Conservation (phyloP, 2,888 invertebrate species). For the Drosophila dives region DNA sequence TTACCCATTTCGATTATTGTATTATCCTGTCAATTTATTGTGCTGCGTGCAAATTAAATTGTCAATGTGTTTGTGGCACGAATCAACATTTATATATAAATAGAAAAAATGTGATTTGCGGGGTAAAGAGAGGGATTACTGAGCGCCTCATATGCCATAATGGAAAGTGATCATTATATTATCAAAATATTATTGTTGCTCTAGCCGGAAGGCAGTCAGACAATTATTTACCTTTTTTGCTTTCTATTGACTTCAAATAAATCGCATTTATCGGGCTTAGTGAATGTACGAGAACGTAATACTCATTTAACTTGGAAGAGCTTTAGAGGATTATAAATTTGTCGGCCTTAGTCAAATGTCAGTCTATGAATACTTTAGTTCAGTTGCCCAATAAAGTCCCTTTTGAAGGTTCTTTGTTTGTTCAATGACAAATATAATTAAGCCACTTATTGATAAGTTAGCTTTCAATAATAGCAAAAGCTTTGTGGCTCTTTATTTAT, state of each 20-base stretch:
- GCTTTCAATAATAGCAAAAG: neutral
- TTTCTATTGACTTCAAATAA: neutral
- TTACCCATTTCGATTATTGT: conserved; percentile 65
- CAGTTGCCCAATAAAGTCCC: conserved; percentile 12
- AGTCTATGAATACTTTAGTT: conserved; percentile 23
- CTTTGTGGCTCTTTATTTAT: neutral
- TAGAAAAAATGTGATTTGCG: conserved; percentile 39
- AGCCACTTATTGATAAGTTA: neutral
- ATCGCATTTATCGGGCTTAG: conserved; percentile 22
- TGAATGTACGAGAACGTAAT: conserved; percentile 23
- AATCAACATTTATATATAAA: conserved; percentile 7
- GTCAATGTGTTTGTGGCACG: conserved; percentile 68
- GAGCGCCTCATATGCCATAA: conserved; percentile 41
- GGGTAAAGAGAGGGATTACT: conserved; percentile 9
- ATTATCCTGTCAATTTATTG: conserved; percentile 73
- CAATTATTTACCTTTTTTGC: conserved; percentile 19
- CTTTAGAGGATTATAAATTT: conserved; percentile 32
- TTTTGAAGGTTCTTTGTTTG: conserved; percentile 10
- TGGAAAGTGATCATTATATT: conserved; percentile 6
- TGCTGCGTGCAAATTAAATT: conserved; percentile 73
- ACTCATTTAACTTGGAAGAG: conserved; percentile 29
- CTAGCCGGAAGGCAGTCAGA: conserved; percentile 2
- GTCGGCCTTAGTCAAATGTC: conserved; percentile 30
- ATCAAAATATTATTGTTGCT: conserved; percentile 1
- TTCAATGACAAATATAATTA: conserved; percentile 11